A percentile compares a stretch with the other conserved stretches of the same genome.
phyloP scores from a whole-genome alignment of 1,140 invertebrate species.

The Bombus breviceps region DNA sequence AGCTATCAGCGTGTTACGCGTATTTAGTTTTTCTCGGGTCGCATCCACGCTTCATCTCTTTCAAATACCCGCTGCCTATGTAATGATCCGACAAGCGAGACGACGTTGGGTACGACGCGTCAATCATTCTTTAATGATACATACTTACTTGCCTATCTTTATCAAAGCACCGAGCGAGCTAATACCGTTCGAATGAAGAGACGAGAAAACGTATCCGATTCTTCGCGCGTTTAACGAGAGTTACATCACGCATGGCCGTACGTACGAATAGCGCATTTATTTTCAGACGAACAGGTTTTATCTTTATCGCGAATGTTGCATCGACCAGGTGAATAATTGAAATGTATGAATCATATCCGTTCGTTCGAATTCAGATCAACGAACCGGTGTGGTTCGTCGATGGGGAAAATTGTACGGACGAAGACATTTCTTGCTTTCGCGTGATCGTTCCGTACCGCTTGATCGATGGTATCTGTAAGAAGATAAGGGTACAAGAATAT shows the following conservation, averaged over 20 bases:
- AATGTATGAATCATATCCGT: slow-evolving; percentile 40
- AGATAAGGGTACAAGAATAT: slow-evolving; percentile 9
- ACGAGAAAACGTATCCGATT: neutral
- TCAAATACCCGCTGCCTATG: neutral
- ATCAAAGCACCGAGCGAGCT: neutral
- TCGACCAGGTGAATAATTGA: slow-evolving; percentile 33
- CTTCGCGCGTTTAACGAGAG: slow-evolving; percentile 1
- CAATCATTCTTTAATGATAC: neutral
- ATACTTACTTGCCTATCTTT: neutral
- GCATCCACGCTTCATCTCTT: neutral
- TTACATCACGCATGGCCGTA: slow-evolving; percentile 6
- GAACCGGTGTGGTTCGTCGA: neutral
- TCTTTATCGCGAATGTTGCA: slow-evolving; percentile 21
- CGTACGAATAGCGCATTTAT: neutral
- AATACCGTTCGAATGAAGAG: neutral
- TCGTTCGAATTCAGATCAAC: slow-evolving; percentile 34
- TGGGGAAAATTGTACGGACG: slow-evolving; percentile 10
- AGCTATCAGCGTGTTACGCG: neutral
- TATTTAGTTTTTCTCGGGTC: too few relatives aligned
- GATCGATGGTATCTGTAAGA: slow-evolving; percentile 37
- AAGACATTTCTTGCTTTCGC: slow-evolving; percentile 31
- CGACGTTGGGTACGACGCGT: neutral
- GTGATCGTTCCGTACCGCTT: slow-evolving; percentile 41
- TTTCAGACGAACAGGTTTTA: slow-evolving; percentile 38
- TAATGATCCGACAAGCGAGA: neutral